Base-by-base conservation (phyloP, 2,113 vertebrate genomes). In the Tachysurus vachellii region DNA sequence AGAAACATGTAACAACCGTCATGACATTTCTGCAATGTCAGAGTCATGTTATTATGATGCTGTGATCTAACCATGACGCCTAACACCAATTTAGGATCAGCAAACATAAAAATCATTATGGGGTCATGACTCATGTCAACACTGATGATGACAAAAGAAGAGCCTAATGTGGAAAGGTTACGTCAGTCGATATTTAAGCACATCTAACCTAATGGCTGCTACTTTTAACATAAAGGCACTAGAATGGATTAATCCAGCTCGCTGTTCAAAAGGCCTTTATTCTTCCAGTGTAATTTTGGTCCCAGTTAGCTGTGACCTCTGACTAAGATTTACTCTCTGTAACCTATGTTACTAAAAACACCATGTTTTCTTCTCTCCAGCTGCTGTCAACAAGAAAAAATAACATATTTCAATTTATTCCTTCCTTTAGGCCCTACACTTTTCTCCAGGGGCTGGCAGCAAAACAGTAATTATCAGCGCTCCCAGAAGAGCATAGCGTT, bases 381-480 rank as follows among this genome's bases (percentile, higher is more conserved):
- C 68, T 56, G 80, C 75, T 73, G 77, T 82, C 84, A 68, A 79
- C 23, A 77, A n/a, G 2, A 68, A 42, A 56, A n/a, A 88, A 23
- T 11, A 80, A 83, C 57, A 77, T 56, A 61, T 77, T 87, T 85
- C 73, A 89, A 82, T 88, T 85, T 85, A 71, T 31, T 84, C 59
- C 70, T 84, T 85, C 68, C 73, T 88, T 62, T 87, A 86, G 68
- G 85, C 85, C 77, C 42, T 87, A 76, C 89, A 54, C 84, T 84
- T 89, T 68, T 66, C 89, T 89, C 84, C 44, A 31, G 28, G 61
- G 91, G 84, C 87, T 87, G 88, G 70, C 84, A 61, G 56, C 71
- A 90, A 88, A 92, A 91, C 31, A 90, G 79, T 83, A 89, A 88
- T 91, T 88, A 92, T 68, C 64, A 88, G 80, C 61, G 31, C 80